Conservation (phyloP, 2,888 invertebrate genomes). For the Pristionchus entomophagus region DNA sequence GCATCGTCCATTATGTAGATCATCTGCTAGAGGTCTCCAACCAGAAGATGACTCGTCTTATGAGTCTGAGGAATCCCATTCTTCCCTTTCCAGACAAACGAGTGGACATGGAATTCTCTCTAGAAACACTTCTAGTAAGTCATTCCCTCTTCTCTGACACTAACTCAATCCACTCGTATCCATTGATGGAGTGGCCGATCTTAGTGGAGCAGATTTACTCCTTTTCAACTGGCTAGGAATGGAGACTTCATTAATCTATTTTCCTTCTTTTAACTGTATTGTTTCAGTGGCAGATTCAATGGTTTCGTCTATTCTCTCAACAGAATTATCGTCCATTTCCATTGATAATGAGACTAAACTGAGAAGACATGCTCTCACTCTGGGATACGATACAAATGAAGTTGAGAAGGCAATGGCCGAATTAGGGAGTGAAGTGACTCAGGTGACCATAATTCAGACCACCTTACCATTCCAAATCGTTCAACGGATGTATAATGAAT, state of each 20-base stretch:
- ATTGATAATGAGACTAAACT: neutral
- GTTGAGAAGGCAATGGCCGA: neutral
- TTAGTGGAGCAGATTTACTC: too few relatives aligned
- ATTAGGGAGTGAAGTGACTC: neutral
- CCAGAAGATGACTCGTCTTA: conserved; percentile 23
- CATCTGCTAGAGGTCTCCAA: neutral
- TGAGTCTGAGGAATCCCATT: conserved; percentile 16
- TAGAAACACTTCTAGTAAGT: neutral
- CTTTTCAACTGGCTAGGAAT: too few relatives aligned
- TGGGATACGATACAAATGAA: neutral
- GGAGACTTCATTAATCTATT: neutral
- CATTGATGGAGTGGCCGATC: too few relatives aligned
- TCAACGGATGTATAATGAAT: too few relatives aligned
- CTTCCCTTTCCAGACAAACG: conserved; percentile 1
- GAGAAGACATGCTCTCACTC: neutral
- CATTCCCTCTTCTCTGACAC: neutral
- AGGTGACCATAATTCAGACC: neutral
- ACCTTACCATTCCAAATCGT: too few relatives aligned
- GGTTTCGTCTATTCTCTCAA: neutral
- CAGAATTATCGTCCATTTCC: neutral
- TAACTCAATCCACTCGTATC: too few relatives aligned
- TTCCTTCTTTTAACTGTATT: neutral
- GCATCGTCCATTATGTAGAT: conserved; percentile 31
- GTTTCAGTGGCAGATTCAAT: neutral
- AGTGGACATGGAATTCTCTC: neutral